A percentile compares a stretch with the other conserved stretches of the same genome.
Evolutionary conservation across 2,797 vertebrate species (phyloP).

Genomic region (Notolepis coatsorum): DNA sequence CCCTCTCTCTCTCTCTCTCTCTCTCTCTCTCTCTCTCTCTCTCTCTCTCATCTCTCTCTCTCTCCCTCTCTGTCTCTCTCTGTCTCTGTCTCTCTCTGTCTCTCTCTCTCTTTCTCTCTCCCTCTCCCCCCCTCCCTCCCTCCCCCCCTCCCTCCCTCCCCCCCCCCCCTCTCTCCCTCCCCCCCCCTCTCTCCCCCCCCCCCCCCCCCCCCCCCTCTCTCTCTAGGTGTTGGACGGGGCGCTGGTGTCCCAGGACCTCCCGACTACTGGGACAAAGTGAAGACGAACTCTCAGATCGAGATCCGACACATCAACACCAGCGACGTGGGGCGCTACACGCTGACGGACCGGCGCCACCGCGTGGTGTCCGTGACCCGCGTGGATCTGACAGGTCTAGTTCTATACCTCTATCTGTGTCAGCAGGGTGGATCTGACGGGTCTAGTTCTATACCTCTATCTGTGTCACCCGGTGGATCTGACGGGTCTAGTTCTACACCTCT

Average conservation of each 20-base stretch:
- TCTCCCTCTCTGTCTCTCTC: background rate
- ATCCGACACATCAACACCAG: conserved; percentile 59
- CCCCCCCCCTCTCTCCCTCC: conserved; percentile 28
- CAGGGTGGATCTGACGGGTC: too few species aligned
- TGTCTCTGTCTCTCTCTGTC: background rate
- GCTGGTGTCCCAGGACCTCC: conserved; percentile 32
- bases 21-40: too few species aligned
- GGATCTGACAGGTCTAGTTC: conserved; percentile 74
- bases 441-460: too few species aligned
- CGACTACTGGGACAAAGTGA: conserved; percentile 62
- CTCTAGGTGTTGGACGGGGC: conserved; percentile 63
- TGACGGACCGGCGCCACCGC: conserved; percentile 38
- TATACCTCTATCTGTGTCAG: too few species aligned
- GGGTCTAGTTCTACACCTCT: too few species aligned
- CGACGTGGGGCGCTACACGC: conserved; percentile 67
- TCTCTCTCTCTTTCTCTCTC: background rate
- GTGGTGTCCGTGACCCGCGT: conserved; percentile 60
- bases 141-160: conserved; percentile 33
- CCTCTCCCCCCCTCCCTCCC: conserved; percentile 50
- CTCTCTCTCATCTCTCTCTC: background rate
- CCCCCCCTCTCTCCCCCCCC: conserved; percentile 38
- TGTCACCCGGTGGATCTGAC: too few species aligned
- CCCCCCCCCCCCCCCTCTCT: conserved; percentile 33
- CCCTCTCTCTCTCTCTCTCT: background rate
- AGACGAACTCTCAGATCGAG: conserved; percentile 32